Conservation (phyloP, 2,888 invertebrate genomes). For the Aphidoletes aphidimyza region DNA sequence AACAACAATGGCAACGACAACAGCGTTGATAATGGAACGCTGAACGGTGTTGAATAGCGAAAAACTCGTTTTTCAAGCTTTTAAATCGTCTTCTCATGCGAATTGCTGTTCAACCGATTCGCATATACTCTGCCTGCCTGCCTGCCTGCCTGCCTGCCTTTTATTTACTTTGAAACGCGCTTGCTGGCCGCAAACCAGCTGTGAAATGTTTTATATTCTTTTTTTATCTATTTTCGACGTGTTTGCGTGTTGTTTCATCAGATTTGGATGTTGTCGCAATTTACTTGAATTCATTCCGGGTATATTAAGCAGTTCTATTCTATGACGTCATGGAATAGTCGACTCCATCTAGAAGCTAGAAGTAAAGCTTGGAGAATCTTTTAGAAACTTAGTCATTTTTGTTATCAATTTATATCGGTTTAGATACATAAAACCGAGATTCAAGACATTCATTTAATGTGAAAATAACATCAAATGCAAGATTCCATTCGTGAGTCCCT, state of each 20-base stretch:
- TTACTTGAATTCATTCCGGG: background rate
- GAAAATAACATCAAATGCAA: too few species aligned
- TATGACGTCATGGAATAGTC: slow-evolving; percentile 37
- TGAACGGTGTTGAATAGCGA: too few species aligned
- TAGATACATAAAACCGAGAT: too few species aligned
- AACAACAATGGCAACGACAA: too few species aligned
- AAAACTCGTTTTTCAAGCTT: slow-evolving; percentile 48
- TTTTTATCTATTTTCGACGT: background rate
- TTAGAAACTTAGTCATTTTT: too few species aligned
- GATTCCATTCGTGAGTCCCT: too few species aligned
- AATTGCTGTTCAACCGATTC: background rate
- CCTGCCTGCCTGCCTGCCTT: too few species aligned
- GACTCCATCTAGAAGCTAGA: background rate
- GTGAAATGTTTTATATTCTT: background rate
- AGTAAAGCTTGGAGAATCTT: too few species aligned
- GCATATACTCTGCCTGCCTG: background rate
- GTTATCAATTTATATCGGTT: too few species aligned
- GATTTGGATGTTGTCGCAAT: slow-evolving; percentile 23
- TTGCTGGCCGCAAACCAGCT: background rate
- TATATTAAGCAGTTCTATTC: background rate
- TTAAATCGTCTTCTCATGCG: slow-evolving; percentile 6
- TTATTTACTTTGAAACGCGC: background rate
- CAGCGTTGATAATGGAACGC: too few species aligned
- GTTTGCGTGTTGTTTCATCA: background rate
- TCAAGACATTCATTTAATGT: too few species aligned